Conservation (phyloP, 1,140 invertebrate genomes). For the Heliconius nattereri region DNA sequence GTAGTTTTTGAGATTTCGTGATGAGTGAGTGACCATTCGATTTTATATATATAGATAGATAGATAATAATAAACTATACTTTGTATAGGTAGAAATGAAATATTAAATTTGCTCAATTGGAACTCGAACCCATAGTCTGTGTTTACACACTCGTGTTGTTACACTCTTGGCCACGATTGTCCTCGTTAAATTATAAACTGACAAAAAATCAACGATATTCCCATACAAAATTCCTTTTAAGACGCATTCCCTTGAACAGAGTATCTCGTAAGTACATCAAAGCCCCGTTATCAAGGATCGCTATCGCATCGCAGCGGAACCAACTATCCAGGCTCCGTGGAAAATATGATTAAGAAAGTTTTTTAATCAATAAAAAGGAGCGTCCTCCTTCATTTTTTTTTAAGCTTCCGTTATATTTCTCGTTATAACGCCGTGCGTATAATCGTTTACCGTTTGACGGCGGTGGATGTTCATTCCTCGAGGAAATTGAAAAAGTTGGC, state of each 20-base stretch:
- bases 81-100: too few relatives aligned
- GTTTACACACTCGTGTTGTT: too few relatives aligned
- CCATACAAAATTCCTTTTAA: background rate
- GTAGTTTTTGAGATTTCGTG: too few relatives aligned
- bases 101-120: too few relatives aligned
- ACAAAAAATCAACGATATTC: background rate
- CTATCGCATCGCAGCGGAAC: background rate
- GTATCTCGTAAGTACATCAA: background rate
- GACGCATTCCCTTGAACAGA: background rate
- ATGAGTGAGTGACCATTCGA: too few relatives aligned
- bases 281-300: background rate
- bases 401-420: background rate
- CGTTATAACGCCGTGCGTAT: background rate
- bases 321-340: slow-evolving; percentile 2
- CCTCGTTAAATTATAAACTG: too few relatives aligned
- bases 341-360: slow-evolving; percentile 13
- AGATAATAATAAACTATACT: too few relatives aligned
- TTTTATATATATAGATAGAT: too few relatives aligned
- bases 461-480: background rate
- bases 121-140: too few relatives aligned
- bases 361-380: slow-evolving; percentile 11
- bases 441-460: slow-evolving; percentile 4
- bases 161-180: too few relatives aligned
- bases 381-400: background rate
- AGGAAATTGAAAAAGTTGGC: background rate